Base-by-base conservation (phyloP, 2,888 invertebrate genomes). In the Merodon equestris region DNA sequence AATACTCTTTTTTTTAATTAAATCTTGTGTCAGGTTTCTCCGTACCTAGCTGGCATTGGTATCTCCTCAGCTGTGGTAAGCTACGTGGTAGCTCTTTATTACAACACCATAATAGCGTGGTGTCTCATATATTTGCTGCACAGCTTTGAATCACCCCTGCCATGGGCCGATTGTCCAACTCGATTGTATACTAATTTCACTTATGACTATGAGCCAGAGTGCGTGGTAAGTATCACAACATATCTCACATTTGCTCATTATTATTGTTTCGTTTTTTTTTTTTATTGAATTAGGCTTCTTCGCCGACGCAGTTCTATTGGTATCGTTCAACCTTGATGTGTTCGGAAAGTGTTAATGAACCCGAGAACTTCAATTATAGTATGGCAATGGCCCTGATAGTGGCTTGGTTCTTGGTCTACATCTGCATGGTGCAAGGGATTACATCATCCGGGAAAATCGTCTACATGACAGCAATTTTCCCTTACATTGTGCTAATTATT, bases 41-140 rank as follows among this genome's bases (percentile, higher is more conserved):
- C 96, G 0, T 96, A 93, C 87, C 89, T 96, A 84, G 95, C 94
- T 14, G 97, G 96, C 12, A 96, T 97, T 70, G 97, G 98, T 15
- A 94, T 98, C 83, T 97, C 97, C 86, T 96, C 96, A 66, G 97
- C 97, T 1, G 95, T 98, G 81, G 98, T 98, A 36, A 97, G 97
- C 0, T 98, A 97, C 90, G 96, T 97, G 87, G 97, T 98, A 82
- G 97, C 97, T 10, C 91, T 98, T 82, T 98, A 98, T 89, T 98
- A 98, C 90, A 98, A 98, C 90, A 97, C 97, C 74, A 98, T 98
- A 84, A 97, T 98, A 83, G 97, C 97, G 75, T 98, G 98, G 98
- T 97, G 97, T 88, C 91, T 98, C 86, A 97, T 97, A 89, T 98
- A 97, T 90, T 94, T 97, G 86, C 94, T 95, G 83, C 95, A 96